Percentiles rank a stretch among this genome's conserved stretches.
Conservation (phyloP, 2,888 invertebrate genomes). For the Macaria notata region DNA sequence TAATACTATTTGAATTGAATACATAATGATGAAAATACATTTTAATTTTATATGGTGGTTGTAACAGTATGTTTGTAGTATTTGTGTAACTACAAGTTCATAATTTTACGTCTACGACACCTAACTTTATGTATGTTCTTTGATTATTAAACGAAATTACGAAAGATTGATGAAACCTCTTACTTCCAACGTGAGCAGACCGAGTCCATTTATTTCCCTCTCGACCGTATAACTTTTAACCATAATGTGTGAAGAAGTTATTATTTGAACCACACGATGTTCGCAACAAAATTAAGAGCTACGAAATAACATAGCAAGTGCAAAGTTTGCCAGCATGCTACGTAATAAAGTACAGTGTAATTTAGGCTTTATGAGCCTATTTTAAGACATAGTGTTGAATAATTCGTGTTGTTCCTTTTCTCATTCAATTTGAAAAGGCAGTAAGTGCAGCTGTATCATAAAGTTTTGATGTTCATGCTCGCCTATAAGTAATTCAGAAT, state of each 20-base stretch:
- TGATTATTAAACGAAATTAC: too few species aligned
- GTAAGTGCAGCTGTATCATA: conserved; percentile 1
- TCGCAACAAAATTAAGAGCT: conserved; percentile 3
- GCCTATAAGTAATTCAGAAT: conserved; percentile 3
- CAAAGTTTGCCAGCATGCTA: conserved; percentile 10
- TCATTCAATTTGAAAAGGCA: neutral
- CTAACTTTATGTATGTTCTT: too few species aligned
- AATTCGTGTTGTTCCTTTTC: neutral
- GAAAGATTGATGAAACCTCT: too few species aligned
- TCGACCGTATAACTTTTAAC: neutral
- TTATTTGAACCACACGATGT: conserved; percentile 7
- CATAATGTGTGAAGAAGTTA: conserved; percentile 3
- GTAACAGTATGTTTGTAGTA: too few species aligned
- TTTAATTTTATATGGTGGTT: too few species aligned
- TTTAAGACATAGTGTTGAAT: neutral
- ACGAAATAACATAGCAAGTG: conserved; percentile 4
- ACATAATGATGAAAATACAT: too few species aligned
- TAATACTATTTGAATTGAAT: too few species aligned
- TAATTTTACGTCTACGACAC: too few species aligned
- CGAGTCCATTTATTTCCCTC: neutral
- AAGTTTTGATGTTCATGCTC: neutral
- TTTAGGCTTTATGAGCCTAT: neutral
- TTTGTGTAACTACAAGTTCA: too few species aligned
- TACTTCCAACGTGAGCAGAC: too few species aligned
- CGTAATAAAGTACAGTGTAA: conserved; percentile 5